Evolutionary conservation across 2,797 vertebrate genomes (phyloP).

Genomic region (Amblyraja radiata): DNA sequence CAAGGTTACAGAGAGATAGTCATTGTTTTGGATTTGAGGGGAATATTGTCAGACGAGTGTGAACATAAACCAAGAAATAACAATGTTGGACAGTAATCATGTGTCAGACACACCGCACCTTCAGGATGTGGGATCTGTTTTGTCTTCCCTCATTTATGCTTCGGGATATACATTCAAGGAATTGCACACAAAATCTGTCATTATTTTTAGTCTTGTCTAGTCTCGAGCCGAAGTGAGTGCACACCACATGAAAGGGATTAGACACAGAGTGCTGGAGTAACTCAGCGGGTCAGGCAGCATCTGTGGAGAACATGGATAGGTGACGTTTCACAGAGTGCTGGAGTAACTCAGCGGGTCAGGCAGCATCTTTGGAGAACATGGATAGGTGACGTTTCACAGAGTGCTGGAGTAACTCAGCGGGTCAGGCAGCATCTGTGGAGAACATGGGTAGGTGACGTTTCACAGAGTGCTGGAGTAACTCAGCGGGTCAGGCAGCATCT

Average conservation of each 20-base stretch:
- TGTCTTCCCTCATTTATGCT: constrained; percentile 10
- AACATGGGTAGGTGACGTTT: too few relatives aligned
- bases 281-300: too few relatives aligned
- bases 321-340: too few relatives aligned
- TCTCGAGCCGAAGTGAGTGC: not conserved
- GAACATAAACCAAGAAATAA: not conserved
- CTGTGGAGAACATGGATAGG: too few relatives aligned
- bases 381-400: too few relatives aligned
- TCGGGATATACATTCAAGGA: not conserved
- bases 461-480: too few relatives aligned
- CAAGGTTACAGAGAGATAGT: not conserved
- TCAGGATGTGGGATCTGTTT: constrained; percentile 27
- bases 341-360: too few relatives aligned
- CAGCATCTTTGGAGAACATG: too few relatives aligned
- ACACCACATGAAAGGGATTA: not conserved
- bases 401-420: too few relatives aligned
- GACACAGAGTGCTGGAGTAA: too few relatives aligned
- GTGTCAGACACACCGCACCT: not conserved
- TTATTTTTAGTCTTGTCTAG: not conserved
- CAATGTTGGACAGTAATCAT: not conserved
- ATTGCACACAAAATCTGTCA: constrained; percentile 4
- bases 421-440: too few relatives aligned
- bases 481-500: too few relatives aligned
- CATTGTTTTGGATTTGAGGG: not conserved
- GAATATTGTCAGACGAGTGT: not conserved